phyloP scores from a whole-genome alignment of 2,113 vertebrate species.

The Ptyas mucosa region DNA sequence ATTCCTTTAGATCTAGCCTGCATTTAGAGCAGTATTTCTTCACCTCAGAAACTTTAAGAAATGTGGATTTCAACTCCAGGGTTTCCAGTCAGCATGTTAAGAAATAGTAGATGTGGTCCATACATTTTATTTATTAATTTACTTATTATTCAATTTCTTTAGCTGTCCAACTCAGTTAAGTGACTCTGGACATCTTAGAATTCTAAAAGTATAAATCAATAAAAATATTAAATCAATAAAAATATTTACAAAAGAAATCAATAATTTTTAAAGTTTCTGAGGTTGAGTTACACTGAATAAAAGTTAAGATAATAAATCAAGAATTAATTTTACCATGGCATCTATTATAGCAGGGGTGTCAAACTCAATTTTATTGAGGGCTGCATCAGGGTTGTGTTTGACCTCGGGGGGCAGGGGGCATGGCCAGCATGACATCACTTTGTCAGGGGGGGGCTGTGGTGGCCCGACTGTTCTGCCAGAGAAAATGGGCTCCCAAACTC shows the following conservation, averaged over 20 bases:
- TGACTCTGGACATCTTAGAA: background rate
- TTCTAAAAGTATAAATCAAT: background rate
- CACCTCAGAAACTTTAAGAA: background rate
- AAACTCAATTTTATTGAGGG: too few species aligned
- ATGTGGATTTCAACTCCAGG: background rate
- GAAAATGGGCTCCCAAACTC: too few species aligned
- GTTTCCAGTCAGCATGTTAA: background rate
- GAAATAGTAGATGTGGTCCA: background rate
- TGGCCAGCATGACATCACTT: too few species aligned
- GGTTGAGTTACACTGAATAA: background rate
- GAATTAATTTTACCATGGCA: conserved; percentile 27
- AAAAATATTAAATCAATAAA: background rate
- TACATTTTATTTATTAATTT: background rate
- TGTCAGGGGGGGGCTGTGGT: too few species aligned
- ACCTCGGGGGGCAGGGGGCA: too few species aligned
- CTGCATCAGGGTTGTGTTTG: too few species aligned
- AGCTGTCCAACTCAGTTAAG: background rate
- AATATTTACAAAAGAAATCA: background rate
- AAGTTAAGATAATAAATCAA: conserved; percentile 21
- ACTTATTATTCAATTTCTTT: background rate
- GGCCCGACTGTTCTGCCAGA: too few species aligned
- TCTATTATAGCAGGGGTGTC: background rate
- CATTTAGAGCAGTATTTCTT: background rate
- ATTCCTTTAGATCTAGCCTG: background rate
- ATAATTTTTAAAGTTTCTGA: background rate